Evolutionary conservation across 2,888 invertebrate species (phyloP), one percentile per base, ranked within the genome.

Genomic region (Trimorus sp.): DNA sequence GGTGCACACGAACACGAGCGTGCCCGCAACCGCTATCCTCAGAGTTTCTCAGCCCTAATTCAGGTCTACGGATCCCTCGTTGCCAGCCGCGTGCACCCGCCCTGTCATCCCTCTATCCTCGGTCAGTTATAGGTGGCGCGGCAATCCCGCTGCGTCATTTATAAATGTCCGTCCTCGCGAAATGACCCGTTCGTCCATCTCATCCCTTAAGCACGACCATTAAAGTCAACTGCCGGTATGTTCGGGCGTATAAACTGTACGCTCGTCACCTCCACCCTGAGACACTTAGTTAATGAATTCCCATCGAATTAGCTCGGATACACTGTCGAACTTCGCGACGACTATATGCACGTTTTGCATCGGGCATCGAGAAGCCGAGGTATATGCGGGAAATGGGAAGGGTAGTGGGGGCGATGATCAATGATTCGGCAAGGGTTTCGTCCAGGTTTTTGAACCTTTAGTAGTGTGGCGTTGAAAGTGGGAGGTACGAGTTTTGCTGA

Each of bases 101-200:
- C 26, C 65, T 69, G 74, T 78, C 73, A 77, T 77, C 77, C 75
- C 73, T 77, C 48, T 76, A 49, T 77, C 69, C 60, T 73, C 62
- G 84, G 86, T 85, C 82, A 85, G 88, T 89, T 90, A 89, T 90
- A 90, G 87, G 76, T 84, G 86, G 87, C 86, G 85, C 86, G 83
- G 84, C 85, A 83, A 85, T 84, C 84, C 84, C 86, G 87, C 87
- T 89, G 87, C 87, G 90, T 91, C 91, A 91, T 91, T 91, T 91
- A 91, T 91, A 90, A 90, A 90, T 89, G 91, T 90, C 91, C 88
- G 84, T 87, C 86, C 88, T 85, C 87, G 86, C 88, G 89, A 89
- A 91, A 91, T 90, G 89, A 90, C 90, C 90, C 90, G 89, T 90
- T 88, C 89, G 90, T 91, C 90, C 89, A 88, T 89, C 89, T 91